Conservation (phyloP, 2,113 vertebrate genomes). For the Vicugna pacos region DNA sequence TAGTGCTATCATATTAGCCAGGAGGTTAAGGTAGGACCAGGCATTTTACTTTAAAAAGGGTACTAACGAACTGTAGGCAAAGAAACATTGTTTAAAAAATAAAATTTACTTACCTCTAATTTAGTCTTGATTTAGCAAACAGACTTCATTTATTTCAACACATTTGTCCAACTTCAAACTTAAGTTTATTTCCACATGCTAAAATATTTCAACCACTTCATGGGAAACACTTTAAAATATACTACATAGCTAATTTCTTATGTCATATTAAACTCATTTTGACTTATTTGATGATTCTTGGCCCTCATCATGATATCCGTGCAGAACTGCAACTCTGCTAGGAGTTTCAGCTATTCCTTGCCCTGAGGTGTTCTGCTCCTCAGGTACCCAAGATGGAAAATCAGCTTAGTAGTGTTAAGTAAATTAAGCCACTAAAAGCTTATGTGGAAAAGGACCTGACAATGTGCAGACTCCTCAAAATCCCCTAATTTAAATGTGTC, state of each 20-base stretch:
- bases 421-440: neutral
- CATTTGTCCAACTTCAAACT: neutral
- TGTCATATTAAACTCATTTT: neutral
- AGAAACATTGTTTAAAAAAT: neutral
- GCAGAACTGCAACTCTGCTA: neutral
- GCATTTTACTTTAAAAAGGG: neutral
- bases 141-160: neutral
- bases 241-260: neutral
- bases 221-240: neutral
- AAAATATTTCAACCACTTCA: slow-evolving; percentile 17
- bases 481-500: neutral
- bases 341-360: neutral
- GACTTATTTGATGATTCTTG: neutral
- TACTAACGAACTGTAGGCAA: neutral
- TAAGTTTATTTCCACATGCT: neutral
- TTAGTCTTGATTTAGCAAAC: neutral
- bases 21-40: neutral
- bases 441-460: neutral
- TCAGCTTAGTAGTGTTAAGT: neutral
- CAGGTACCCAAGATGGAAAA: neutral
- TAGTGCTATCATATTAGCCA: neutral
- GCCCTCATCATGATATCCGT: neutral
- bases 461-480: neutral
- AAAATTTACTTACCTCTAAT: slow-evolving; percentile 58
- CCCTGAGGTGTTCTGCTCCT: neutral